Conservation (phyloP, 2,888 invertebrate species). For the Holacanthella duospinosa region DNA sequence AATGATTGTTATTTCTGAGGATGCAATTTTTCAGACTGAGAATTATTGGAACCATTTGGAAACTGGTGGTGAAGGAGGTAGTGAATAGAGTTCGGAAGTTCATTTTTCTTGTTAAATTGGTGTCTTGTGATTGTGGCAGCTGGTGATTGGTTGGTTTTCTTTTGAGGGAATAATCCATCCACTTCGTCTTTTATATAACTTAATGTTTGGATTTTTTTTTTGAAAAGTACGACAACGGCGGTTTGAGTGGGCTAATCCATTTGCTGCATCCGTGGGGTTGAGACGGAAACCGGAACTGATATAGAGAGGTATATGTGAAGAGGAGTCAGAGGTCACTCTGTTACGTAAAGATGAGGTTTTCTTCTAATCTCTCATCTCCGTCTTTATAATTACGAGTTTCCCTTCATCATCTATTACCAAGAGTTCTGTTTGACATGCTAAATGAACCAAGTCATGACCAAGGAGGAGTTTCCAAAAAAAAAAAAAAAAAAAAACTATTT, state of each 20-base stretch:
- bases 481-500: too few relatives aligned
- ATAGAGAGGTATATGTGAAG: neutral
- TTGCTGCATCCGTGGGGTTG: neutral
- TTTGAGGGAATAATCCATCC: neutral
- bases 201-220: neutral
- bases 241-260: neutral
- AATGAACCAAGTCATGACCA: slow-evolving; percentile 18
- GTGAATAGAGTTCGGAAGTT: neutral
- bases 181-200: neutral
- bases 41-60: neutral
- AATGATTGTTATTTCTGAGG: neutral
- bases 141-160: neutral
- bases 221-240: neutral
- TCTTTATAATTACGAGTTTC: slow-evolving; percentile 2
- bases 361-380: neutral
- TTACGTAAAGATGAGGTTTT: neutral
- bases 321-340: neutral
- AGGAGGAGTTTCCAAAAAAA: too few relatives aligned
- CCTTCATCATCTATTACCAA: neutral
- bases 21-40: neutral
- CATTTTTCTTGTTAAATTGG: slow-evolving; percentile 5
- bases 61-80: too few relatives aligned
- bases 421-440: slow-evolving; percentile 7
- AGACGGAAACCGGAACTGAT: neutral
- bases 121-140: neutral